Evolutionary conservation across 2,797 vertebrate species (phyloP).

Genomic region (Alcedo quadribrachys): DNA sequence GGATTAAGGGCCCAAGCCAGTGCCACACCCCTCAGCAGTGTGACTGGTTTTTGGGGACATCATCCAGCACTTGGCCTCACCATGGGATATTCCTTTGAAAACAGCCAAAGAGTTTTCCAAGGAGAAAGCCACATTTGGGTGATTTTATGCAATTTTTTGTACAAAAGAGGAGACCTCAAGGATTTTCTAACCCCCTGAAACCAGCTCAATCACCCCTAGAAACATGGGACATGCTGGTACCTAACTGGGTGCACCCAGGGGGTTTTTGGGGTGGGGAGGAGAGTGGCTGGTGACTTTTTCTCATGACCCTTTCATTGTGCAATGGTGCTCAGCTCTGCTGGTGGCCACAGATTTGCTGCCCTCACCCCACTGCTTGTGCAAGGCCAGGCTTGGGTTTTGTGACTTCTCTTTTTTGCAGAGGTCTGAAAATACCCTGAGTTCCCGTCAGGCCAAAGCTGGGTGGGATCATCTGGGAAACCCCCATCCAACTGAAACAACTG

Average conservation of each 20-base stretch:
- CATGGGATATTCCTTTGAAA: background rate
- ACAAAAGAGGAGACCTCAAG: background rate
- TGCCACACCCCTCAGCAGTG: rapidly evolving
- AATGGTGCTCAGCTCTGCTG: background rate
- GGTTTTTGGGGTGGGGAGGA: background rate
- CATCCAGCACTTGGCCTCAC: rapidly evolving
- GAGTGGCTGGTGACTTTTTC: background rate
- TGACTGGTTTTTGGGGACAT: background rate
- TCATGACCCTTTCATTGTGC: background rate
- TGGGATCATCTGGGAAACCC: background rate
- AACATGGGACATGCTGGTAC: rapidly evolving
- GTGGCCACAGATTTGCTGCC: background rate
- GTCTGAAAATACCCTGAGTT: background rate
- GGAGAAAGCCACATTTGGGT: background rate
- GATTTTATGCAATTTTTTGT: background rate
- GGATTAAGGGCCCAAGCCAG: rapidly evolving
- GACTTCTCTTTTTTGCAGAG: background rate
- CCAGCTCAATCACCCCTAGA: background rate
- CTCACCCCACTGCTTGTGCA: background rate
- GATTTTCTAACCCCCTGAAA: background rate
- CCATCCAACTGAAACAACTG: rapidly evolving
- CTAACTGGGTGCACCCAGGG: rapidly evolving
- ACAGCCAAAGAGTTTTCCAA: background rate
- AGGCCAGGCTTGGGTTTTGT: rapidly evolving
- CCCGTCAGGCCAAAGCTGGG: rapidly evolving